phyloP scores from a whole-genome alignment of 2,113 vertebrate genomes.

The Uria aalge region DNA sequence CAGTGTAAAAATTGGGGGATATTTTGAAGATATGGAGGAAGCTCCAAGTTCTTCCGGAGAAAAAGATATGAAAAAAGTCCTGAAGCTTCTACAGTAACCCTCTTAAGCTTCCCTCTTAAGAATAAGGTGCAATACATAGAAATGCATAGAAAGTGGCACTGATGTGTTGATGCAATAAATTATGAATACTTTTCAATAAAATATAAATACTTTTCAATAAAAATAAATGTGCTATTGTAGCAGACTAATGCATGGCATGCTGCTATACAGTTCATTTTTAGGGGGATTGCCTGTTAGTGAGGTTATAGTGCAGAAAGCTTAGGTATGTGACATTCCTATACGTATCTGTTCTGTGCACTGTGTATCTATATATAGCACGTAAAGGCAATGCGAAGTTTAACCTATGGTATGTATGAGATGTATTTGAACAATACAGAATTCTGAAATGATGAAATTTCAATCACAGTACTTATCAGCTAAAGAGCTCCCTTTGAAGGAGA shows the following conservation, averaged over 20 bases:
- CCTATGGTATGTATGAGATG: background rate
- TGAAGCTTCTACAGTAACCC: background rate
- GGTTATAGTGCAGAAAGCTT: background rate
- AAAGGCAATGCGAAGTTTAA: background rate
- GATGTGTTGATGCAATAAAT: background rate
- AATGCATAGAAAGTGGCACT: background rate
- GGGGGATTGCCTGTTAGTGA: background rate
- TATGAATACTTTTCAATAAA: background rate
- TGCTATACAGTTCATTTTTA: background rate
- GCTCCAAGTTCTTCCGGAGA: background rate
- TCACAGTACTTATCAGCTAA: background rate
- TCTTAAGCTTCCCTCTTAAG: background rate
- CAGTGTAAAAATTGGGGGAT: background rate
- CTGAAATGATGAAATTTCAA: background rate
- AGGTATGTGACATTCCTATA: accelerated
- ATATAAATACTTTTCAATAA: background rate
- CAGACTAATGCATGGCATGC: background rate
- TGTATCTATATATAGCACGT: accelerated
- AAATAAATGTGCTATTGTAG: background rate
- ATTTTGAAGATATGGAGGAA: background rate
- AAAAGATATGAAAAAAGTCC: background rate
- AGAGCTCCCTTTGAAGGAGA: background rate
- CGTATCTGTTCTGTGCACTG: background rate
- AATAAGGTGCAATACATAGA: background rate
- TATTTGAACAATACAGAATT: background rate